A percentile compares a stretch with the other conserved stretches of the same genome.
phyloP scores from a whole-genome alignment of 2,797 vertebrate species.

The Enteromius afrohamiltoni region DNA sequence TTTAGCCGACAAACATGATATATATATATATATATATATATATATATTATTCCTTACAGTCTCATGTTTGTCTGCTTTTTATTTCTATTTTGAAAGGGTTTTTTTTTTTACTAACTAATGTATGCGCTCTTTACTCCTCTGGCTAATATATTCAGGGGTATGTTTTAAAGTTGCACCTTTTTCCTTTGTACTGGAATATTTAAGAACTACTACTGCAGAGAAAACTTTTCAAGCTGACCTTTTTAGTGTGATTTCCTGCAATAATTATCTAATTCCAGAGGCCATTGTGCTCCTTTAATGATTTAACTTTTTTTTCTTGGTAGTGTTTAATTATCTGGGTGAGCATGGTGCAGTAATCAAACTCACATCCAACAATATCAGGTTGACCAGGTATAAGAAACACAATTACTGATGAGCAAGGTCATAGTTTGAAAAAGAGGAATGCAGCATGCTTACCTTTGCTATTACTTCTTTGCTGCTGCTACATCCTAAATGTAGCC shows the following conservation, averaged over 20 bases:
- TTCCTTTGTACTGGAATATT: not conserved
- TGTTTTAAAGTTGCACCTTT: conserved; percentile 1
- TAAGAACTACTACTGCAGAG: conserved; percentile 29
- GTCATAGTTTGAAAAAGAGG: conserved; percentile 25
- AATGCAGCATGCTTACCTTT: conserved; percentile 6
- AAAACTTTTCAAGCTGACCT: conserved; percentile 54
- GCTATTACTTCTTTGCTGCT: not conserved
- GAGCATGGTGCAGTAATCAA: conserved; percentile 52
- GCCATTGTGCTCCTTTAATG: conserved; percentile 54
- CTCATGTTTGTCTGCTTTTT: not conserved
- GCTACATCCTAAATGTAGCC: not conserved
- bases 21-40: too few relatives aligned
- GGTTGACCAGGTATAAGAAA: conserved; percentile 31
- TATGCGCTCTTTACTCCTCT: not conserved
- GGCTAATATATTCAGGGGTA: not conserved
- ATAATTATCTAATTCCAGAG: conserved; percentile 59
- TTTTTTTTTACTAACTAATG: too few relatives aligned
- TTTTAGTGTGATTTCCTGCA: conserved; percentile 55
- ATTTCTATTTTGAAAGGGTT: not conserved
- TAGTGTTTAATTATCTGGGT: conserved; percentile 56
- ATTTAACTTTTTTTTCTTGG: conserved; percentile 45
- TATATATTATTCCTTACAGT: not conserved
- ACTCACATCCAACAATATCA: conserved; percentile 44
- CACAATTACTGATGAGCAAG: conserved; percentile 26
- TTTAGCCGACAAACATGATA: not conserved